These are phyloP conservation scores for Caenorhabditis sp. DNA, from an alignment of 2,888 invertebrate species.

Conservation along the genomic window DNA sequence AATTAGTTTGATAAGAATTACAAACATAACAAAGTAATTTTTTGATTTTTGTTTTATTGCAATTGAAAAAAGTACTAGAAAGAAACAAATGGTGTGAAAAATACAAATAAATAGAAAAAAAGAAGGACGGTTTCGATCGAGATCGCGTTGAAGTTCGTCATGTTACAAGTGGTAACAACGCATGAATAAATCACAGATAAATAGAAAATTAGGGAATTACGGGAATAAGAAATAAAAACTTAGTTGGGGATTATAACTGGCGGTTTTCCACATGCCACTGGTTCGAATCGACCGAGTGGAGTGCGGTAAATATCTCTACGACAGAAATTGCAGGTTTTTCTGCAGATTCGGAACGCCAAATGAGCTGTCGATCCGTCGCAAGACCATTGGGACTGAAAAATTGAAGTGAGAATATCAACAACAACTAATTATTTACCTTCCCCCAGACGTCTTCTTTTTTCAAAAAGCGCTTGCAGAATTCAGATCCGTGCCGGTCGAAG, in stretches of 20 bases:
- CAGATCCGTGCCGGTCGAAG: conserved; percentile 76
- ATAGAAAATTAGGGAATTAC: conserved; percentile 17
- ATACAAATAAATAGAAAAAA: background rate
- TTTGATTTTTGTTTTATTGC: background rate
- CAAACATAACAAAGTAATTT: background rate
- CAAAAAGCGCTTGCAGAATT: conserved; percentile 76
- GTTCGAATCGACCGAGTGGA: conserved; percentile 64
- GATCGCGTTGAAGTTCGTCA: conserved; percentile 61
- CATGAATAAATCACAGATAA: conserved; percentile 1
- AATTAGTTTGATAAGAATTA: conserved; percentile 27
- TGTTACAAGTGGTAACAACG: conserved; percentile 22
- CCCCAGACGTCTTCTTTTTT: conserved; percentile 74
- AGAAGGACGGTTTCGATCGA: conserved; percentile 53
- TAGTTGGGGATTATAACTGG: conserved; percentile 61
- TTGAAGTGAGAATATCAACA: background rate
- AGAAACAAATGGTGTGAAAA: background rate
- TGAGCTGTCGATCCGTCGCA: conserved; percentile 77
- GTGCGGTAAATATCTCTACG: conserved; percentile 75
- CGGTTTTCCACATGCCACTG: conserved; percentile 63
- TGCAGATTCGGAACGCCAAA: conserved; percentile 78
- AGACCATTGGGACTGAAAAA: conserved; percentile 72
- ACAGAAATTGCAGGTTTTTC: conserved; percentile 79
- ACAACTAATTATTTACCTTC: conserved; percentile 33
- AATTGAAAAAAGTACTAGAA: background rate
- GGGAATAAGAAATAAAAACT: conserved; percentile 7